Base-by-base conservation (phyloP, 23 tunicate genomes). In the Diplosoma virens region DNA sequence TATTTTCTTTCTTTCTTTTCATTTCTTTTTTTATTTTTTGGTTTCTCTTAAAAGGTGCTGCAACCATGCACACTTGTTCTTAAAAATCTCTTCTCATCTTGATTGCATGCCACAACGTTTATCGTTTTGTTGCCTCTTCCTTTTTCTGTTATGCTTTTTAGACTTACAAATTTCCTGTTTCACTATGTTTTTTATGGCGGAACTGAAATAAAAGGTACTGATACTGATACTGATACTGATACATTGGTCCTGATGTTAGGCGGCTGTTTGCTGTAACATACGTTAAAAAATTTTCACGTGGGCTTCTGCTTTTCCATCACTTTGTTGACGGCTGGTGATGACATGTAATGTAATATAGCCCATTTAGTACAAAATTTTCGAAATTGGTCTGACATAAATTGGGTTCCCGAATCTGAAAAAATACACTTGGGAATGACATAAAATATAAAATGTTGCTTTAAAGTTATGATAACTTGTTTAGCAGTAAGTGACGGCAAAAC, bases 291-390 rank as follows among this genome's bases (percentile, higher is more conserved):
- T 31, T 76, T 73, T 73, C 32, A 48, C 67, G 32, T 29, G 25
- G 3, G 81, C 25, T 58, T 76, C 69, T n/a, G 81, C 68, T 58
- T 76, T 76, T 17, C 81, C 81, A 58, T 76, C 30, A 25, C 30
- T 7, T 27, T 35, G 26, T 30, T 56, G 69, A 27, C 58, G 81
- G 1, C 81, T 1, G 81, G 81, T 31, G 69, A 76, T 25, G 81
- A 76, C n/a, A 30, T 76, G n/a, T 18, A 24, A 17, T 76, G 81
- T 32, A 69, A 20, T 6, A 56, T 76, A 4, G 64, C 18, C 81
- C 69, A 76, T 25, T 30, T 76, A 18, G 18, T 20, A 22, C 32
- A 20, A 25, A 76, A 76, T 2, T 30, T 29, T 3, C 52, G 28
- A 58, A 76, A 76, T 58, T 76, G 69, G 2, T 34, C 48, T 3